Conservation (phyloP, 2,888 invertebrate genomes). For the Mayetiola destructor region DNA sequence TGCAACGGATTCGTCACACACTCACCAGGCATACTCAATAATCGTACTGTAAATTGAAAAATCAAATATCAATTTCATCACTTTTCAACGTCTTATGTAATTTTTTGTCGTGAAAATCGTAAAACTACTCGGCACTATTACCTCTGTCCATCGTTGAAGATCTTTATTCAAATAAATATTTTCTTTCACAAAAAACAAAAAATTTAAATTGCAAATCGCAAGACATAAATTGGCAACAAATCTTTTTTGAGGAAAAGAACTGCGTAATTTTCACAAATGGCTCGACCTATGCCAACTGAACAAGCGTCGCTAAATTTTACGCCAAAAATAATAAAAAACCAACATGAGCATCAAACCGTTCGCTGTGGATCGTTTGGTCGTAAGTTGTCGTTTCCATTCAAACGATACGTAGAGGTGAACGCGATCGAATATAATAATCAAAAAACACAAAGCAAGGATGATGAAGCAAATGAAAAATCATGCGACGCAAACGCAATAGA, state of each 20-base stretch:
- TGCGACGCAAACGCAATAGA: too few species aligned
- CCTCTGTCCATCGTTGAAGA: constrained; percentile 8
- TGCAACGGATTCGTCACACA: constrained; percentile 59
- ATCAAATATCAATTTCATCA: background rate
- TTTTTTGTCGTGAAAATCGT: background rate
- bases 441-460: too few species aligned
- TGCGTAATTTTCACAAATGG: background rate
- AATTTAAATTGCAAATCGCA: background rate
- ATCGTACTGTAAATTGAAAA: background rate
- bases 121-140: background rate
- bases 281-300: background rate
- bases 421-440: too few species aligned
- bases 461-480: too few species aligned
- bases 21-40: constrained; percentile 49
- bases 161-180: background rate
- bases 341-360: background rate
- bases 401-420: too few species aligned
- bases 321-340: background rate
- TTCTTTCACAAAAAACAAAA: background rate
- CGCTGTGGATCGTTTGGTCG: too few species aligned
- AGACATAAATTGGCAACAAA: background rate
- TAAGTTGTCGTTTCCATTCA: background rate
- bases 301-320: background rate
- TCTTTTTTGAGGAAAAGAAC: background rate
- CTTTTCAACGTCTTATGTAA: background rate